Evolutionary conservation across 2,888 invertebrate genomes (phyloP).

Genomic region (Drosophila maculinotata): DNA sequence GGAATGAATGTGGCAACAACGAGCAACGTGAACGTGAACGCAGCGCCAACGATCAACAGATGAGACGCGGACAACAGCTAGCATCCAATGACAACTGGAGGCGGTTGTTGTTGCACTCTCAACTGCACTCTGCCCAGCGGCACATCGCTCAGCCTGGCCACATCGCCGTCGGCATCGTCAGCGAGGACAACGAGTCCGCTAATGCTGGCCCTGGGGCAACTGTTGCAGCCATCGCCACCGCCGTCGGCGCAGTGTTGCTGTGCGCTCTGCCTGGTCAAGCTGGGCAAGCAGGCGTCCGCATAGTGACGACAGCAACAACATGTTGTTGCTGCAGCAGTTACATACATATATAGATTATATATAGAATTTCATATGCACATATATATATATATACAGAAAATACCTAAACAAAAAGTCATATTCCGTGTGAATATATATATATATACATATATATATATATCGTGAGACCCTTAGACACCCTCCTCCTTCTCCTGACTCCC

Average conservation of each 20-base stretch:
- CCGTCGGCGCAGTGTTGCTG: slow-evolving; percentile 55
- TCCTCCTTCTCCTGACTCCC: not conserved
- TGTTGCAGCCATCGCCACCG: slow-evolving; percentile 12
- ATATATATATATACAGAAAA: slow-evolving; percentile 23
- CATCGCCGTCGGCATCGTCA: slow-evolving; percentile 14
- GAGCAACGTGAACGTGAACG: slow-evolving; percentile 51
- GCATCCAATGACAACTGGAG: slow-evolving; percentile 72
- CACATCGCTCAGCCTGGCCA: slow-evolving; percentile 51
- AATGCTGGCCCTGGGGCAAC: slow-evolving; percentile 37
- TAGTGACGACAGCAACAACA: slow-evolving; percentile 21
- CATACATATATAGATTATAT: slow-evolving; percentile 52
- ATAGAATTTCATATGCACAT: slow-evolving; percentile 34
- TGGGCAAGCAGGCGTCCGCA: slow-evolving; percentile 52
- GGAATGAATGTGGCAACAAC: slow-evolving; percentile 51
- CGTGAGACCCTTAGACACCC: slow-evolving; percentile 10
- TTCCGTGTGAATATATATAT: slow-evolving; percentile 35
- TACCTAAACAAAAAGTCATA: too few relatives aligned
- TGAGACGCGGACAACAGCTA: slow-evolving; percentile 85
- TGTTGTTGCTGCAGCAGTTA: slow-evolving; percentile 11
- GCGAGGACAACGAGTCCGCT: slow-evolving; percentile 34
- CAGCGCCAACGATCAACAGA: slow-evolving; percentile 84
- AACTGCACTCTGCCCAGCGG: slow-evolving; percentile 48
- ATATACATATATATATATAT: not conserved
- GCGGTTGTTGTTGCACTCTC: slow-evolving; percentile 46
- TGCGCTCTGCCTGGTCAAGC: slow-evolving; percentile 64